A percentile compares a stretch with the other conserved stretches of the same genome.
phyloP scores from a whole-genome alignment of 2,113 vertebrate genomes.

The Gnathonemus longibarbis region DNA sequence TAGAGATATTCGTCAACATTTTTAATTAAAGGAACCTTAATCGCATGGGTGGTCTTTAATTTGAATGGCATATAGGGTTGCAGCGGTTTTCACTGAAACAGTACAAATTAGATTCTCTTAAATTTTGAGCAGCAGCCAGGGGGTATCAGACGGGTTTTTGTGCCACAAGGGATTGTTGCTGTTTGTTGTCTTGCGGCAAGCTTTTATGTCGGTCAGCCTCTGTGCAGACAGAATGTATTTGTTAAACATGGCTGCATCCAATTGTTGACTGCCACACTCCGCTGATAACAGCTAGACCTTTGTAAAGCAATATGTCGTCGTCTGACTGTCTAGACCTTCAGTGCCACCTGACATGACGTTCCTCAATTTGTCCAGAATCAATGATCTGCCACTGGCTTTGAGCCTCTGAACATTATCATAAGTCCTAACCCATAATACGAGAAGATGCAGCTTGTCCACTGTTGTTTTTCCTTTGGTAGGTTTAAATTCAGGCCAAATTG shows the following conservation, averaged over 20 bases:
- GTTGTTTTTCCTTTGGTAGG: slow-evolving; percentile 24
- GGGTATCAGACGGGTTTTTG: not conserved
- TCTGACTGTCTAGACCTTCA: slow-evolving; percentile 35
- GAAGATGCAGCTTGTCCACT: slow-evolving; percentile 13
- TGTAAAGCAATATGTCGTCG: slow-evolving; percentile 35
- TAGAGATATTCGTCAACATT: not conserved
- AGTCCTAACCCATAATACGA: slow-evolving; percentile 11
- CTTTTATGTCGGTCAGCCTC: not conserved
- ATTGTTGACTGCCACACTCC: slow-evolving; percentile 34
- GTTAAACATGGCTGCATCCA: slow-evolving; percentile 30
- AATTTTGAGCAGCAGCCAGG: not conserved
- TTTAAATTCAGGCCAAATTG: slow-evolving; percentile 12
- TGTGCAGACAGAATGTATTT: slow-evolving; percentile 8
- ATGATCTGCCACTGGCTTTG: slow-evolving; percentile 31
- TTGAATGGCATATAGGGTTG: not conserved
- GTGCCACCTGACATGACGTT: slow-evolving; percentile 38
- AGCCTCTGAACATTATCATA: slow-evolving; percentile 30
- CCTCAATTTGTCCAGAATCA: slow-evolving; percentile 36
- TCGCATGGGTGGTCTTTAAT: not conserved
- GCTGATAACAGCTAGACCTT: slow-evolving; percentile 35
- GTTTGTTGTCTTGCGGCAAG: slow-evolving; percentile 4
- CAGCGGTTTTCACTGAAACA: slow-evolving; percentile 3
- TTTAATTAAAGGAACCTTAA: not conserved
- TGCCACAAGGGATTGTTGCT: slow-evolving; percentile 10
- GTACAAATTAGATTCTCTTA: not conserved